Evolutionary conservation across 2,113 vertebrate genomes (phyloP).

Genomic region (Corydoras sp.): DNA sequence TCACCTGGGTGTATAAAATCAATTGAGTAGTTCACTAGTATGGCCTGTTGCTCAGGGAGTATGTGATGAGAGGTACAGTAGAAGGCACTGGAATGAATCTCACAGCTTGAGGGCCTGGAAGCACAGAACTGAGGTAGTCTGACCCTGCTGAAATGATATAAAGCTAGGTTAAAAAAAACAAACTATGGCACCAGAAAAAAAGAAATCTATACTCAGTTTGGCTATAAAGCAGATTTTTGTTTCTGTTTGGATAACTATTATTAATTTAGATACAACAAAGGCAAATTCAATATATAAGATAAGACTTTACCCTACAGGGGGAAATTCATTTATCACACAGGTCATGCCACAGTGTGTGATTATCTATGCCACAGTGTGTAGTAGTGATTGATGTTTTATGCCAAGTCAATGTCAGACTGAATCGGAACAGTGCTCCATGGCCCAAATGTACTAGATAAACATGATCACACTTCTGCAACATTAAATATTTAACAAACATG

Average conservation of each 20-base stretch:
- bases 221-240: background rate
- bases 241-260: too few relatives aligned
- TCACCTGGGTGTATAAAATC: conserved; percentile 8
- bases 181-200: background rate
- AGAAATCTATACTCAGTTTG: background rate
- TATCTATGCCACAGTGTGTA: background rate
- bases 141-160: conserved; percentile 14
- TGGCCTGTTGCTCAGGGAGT: conserved; percentile 34
- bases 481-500: conserved; percentile 39
- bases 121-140: conserved; percentile 31
- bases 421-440: conserved; percentile 32
- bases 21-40: conserved; percentile 21
- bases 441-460: conserved; percentile 41
- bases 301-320: too few relatives aligned
- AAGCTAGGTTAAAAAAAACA: conserved; percentile 4
- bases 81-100: conserved; percentile 54
- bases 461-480: conserved; percentile 43
- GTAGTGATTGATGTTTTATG: background rate
- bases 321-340: background rate
- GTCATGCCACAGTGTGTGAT: background rate
- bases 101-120: conserved; percentile 43
- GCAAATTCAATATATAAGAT: too few relatives aligned
- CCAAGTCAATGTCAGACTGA: conserved; percentile 32
- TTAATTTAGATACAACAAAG: too few relatives aligned
- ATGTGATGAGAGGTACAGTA: conserved; percentile 41